Percentiles rank a stretch among this genome's conserved stretches.
phyloP scores from a whole-genome alignment of 2,888 invertebrate species.

The Drosophila picticornis region DNA sequence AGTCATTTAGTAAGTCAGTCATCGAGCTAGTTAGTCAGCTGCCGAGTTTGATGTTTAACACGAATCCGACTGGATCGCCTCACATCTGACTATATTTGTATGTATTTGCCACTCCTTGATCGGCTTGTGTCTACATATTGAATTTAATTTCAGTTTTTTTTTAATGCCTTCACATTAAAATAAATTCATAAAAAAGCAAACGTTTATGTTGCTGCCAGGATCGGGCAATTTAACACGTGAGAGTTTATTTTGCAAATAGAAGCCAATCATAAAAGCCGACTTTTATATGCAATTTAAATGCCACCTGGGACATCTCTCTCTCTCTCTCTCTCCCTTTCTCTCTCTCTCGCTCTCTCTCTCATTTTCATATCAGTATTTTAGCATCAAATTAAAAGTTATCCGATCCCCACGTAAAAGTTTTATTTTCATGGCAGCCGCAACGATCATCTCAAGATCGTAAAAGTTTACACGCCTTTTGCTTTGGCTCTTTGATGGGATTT shows the following conservation, averaged over 20 bases:
- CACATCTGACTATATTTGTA: neutral
- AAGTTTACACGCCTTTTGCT: slow-evolving; percentile 24
- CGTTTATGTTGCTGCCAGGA: slow-evolving; percentile 26
- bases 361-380: slow-evolving; percentile 62
- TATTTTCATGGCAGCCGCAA: slow-evolving; percentile 15
- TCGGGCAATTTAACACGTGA: slow-evolving; percentile 67
- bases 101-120: slow-evolving; percentile 7
- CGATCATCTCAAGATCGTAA: slow-evolving; percentile 43
- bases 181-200: slow-evolving; percentile 41
- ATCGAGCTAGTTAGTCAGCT: slow-evolving; percentile 16
- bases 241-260: slow-evolving; percentile 77
- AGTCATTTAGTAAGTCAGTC: slow-evolving; percentile 19
- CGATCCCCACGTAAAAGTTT: slow-evolving; percentile 23
- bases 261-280: slow-evolving; percentile 71
- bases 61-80: slow-evolving; percentile 12
- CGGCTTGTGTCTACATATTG: slow-evolving; percentile 9
- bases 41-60: slow-evolving; percentile 13
- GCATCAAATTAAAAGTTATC: slow-evolving; percentile 70
- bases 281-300: slow-evolving; percentile 73
- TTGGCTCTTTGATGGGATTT: slow-evolving; percentile 44
- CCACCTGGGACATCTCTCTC: slow-evolving; percentile 15
- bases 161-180: slow-evolving; percentile 45
- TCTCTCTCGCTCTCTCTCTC: neutral
- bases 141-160: slow-evolving; percentile 32
- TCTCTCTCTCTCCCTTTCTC: neutral